Conservation (phyloP, 2,113 vertebrate species). For the Aplodontia rufa region DNA sequence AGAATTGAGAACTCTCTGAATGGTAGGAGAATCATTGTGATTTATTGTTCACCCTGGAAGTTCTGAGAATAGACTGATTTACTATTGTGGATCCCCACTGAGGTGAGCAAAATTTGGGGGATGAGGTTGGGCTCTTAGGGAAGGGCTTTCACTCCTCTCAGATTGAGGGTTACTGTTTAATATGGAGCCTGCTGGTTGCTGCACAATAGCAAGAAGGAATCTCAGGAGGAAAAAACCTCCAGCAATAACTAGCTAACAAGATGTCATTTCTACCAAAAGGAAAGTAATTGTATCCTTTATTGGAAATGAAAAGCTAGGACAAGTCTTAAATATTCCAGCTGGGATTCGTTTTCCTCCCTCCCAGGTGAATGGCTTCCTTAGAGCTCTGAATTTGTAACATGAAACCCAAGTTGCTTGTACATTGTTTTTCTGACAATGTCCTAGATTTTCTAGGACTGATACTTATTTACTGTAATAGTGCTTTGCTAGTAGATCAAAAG, state of each 20-base stretch:
- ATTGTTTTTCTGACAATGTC: not conserved
- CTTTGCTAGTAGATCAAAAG: not conserved
- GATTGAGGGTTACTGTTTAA: slow-evolving; percentile 66
- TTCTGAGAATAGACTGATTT: slow-evolving; percentile 80
- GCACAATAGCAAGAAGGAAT: slow-evolving; percentile 46
- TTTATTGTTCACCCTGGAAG: slow-evolving; percentile 82
- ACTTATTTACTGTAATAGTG: not conserved
- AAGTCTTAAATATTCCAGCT: not conserved
- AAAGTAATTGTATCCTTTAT: slow-evolving; percentile 57
- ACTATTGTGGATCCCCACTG: slow-evolving; percentile 71
- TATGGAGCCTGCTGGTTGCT: slow-evolving; percentile 60
- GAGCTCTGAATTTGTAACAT: not conserved
- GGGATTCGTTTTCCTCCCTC: not conserved
- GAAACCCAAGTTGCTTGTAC: not conserved
- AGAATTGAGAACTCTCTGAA: slow-evolving; percentile 84
- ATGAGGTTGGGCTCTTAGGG: slow-evolving; percentile 64
- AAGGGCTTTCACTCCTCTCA: slow-evolving; percentile 51
- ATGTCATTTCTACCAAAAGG: slow-evolving; percentile 48
- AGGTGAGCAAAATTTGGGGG: slow-evolving; percentile 79
- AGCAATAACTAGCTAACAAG: not conserved
- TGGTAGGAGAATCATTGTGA: slow-evolving; percentile 82
- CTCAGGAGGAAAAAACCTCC: slow-evolving; percentile 47
- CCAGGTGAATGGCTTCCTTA: rapidly evolving
- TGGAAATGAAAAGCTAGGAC: slow-evolving; percentile 41
- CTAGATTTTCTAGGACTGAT: not conserved